phyloP scores from a whole-genome alignment of 2,797 vertebrate species.

The Muscicapa comitata region DNA sequence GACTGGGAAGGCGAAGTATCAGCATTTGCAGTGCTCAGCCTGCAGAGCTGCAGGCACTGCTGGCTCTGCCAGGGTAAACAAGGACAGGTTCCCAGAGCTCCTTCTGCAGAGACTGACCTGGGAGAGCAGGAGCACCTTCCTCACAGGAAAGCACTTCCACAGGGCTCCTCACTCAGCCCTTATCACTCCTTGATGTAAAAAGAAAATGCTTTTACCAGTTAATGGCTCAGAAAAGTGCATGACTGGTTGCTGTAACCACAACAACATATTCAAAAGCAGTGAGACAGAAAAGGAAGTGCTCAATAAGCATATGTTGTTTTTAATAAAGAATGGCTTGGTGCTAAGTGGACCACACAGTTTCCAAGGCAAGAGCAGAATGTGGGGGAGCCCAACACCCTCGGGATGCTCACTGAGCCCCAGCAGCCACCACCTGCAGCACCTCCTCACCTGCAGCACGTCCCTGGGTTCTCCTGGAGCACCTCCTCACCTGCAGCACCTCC shows the following conservation, averaged over 20 bases:
- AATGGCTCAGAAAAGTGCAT: constrained; percentile 42
- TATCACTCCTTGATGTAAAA: not conserved
- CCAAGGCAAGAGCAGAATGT: not conserved
- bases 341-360: not conserved
- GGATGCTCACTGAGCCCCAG: not conserved
- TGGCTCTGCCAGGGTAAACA: not conserved
- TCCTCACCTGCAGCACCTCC: not conserved
- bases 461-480: not conserved
- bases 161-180: not conserved
- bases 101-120: not conserved
- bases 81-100: not conserved
- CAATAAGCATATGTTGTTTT: constrained; percentile 23
- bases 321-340: constrained; percentile 15
- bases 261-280: not conserved
- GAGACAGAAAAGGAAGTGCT: constrained; percentile 38
- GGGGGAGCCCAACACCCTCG: fast-evolving
- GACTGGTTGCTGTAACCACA: constrained; percentile 43
- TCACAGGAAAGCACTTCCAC: not conserved
- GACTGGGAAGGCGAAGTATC: not conserved
- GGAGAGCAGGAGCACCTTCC: not conserved
- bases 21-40: not conserved
- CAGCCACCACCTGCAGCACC: not conserved
- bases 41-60: not conserved
- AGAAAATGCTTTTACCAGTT: constrained; percentile 50
- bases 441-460: too few relatives aligned